A percentile compares a stretch with the other conserved stretches of the same genome.
phyloP scores from a whole-genome alignment of 2,888 invertebrate species.

The Coronaproctus castanopsis region DNA sequence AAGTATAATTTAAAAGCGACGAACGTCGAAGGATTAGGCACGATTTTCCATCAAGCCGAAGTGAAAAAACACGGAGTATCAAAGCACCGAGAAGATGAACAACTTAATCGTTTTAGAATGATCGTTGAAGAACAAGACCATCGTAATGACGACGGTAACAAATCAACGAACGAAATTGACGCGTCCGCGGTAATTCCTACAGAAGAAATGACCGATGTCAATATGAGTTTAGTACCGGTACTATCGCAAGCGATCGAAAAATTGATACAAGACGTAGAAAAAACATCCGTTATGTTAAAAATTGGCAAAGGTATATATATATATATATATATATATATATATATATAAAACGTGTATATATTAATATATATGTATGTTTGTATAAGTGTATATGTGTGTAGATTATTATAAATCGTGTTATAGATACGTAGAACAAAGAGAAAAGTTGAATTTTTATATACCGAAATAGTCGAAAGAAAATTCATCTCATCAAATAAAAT shows the following conservation, averaged over 20 bases:
- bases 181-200: not conserved
- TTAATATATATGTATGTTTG: too few species aligned
- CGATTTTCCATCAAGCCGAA: slow-evolving; percentile 29
- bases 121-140: not conserved
- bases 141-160: not conserved
- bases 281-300: slow-evolving; percentile 61
- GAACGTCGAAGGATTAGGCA: slow-evolving; percentile 38
- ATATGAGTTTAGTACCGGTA: not conserved
- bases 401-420: too few species aligned
- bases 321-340: not conserved
- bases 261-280: slow-evolving; percentile 64
- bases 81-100: slow-evolving; percentile 43
- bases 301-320: slow-evolving; percentile 54
- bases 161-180: not conserved
- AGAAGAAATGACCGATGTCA: not conserved
- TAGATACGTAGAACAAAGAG: too few species aligned
- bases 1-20: slow-evolving; percentile 62
- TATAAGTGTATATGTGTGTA: too few species aligned
- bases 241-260: slow-evolving; percentile 62
- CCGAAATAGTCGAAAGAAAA: too few species aligned
- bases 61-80: slow-evolving; percentile 42
- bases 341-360: too few species aligned
- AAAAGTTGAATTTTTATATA: too few species aligned
- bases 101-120: too few species aligned
- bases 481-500: too few species aligned